These are phyloP conservation scores for Drepana falcataria DNA, from an alignment of 2,888 invertebrate genomes.

Conservation along the genomic window DNA sequence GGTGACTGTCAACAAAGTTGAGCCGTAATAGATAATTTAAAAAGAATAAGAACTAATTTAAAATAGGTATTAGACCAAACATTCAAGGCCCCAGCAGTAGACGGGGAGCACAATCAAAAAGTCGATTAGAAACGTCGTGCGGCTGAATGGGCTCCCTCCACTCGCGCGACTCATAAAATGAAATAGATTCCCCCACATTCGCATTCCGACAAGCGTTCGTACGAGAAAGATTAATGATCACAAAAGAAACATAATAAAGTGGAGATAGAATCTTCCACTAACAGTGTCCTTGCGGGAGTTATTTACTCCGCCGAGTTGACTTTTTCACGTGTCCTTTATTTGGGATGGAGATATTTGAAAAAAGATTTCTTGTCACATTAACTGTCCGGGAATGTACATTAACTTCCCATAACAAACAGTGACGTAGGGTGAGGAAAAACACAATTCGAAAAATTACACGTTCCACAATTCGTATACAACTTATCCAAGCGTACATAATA, in stretches of 20 bases:
- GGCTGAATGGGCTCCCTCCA: conserved; percentile 71
- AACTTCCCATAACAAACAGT: conserved; percentile 11
- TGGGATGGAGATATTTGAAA: conserved; percentile 43
- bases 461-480: conserved; percentile 26
- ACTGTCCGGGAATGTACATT: conserved; percentile 18
- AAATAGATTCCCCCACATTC: conserved; percentile 79
- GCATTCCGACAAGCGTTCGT: conserved; percentile 79
- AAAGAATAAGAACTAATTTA: background rate
- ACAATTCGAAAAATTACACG: conserved; percentile 8
- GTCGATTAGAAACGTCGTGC: conserved; percentile 77
- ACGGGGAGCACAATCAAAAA: conserved; percentile 74
- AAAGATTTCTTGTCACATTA: conserved; percentile 25
- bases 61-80: conserved; percentile 5
- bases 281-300: conserved; percentile 78
- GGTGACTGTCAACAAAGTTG: conserved; percentile 47
- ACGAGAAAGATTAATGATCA: conserved; percentile 80
- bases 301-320: conserved; percentile 70
- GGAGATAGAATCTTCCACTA: conserved; percentile 78
- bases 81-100: conserved; percentile 48
- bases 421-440: background rate
- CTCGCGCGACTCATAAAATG: conserved; percentile 77
- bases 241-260: conserved; percentile 79
- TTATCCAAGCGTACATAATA: conserved; percentile 27
- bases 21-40: background rate
- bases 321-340: conserved; percentile 72